These are phyloP conservation scores for Diploptera punctata DNA, from an alignment of 2,888 invertebrate genomes.

Conservation along the genomic window DNA sequence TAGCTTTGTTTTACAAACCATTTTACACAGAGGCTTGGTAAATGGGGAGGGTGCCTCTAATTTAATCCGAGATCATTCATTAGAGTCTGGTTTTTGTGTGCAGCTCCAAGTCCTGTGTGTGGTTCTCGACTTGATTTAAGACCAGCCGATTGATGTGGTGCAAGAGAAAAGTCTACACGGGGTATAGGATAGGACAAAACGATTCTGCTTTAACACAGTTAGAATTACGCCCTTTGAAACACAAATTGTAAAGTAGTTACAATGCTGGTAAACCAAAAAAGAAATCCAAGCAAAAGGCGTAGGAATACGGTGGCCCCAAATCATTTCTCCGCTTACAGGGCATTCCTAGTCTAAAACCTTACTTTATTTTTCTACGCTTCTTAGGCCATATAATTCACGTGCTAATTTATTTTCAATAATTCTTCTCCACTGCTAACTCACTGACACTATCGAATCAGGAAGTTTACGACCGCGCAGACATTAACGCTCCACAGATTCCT, in stretches of 20 bases:
- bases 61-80: conserved; percentile 28
- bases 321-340: too few species aligned
- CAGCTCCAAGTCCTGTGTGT: neutral
- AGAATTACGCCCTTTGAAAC: conserved; percentile 25
- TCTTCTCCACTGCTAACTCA: too few species aligned
- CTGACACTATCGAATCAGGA: too few species aligned
- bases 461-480: too few species aligned
- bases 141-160: neutral
- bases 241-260: conserved; percentile 1
- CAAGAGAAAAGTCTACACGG: neutral
- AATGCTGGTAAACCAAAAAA: conserved; percentile 24
- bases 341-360: too few species aligned
- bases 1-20: neutral
- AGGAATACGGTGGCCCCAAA: too few species aligned
- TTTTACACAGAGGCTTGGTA: neutral
- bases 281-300: too few species aligned
- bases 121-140: conserved; percentile 11
- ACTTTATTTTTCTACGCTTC: too few species aligned
- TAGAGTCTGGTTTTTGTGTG: conserved; percentile 29
- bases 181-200: conserved; percentile 22
- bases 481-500: too few species aligned
- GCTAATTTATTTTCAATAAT: too few species aligned
- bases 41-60: neutral
- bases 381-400: too few species aligned
- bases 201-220: conserved; percentile 15